Percentiles rank a stretch among this genome's conserved stretches.
Evolutionary conservation across 2,888 invertebrate species (phyloP).

Genomic region (Archips xylosteana): DNA sequence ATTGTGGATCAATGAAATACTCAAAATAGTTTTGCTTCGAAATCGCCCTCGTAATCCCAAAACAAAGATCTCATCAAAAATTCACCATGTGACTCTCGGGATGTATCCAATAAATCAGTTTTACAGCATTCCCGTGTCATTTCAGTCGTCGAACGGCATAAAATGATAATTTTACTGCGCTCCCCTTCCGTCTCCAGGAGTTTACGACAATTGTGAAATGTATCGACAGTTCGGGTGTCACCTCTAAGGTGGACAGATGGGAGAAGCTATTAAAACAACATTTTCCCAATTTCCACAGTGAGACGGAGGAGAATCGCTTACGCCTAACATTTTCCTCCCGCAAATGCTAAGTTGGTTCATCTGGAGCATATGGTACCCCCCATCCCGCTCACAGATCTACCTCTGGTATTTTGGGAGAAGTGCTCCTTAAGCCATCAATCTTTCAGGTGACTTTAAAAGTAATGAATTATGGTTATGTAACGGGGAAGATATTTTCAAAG

Average conservation of each 20-base stretch:
- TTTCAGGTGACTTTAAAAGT: constrained; percentile 71
- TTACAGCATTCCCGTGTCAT: constrained; percentile 85
- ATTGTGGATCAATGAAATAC: background rate
- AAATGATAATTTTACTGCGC: constrained; percentile 85
- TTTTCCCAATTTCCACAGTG: constrained; percentile 49
- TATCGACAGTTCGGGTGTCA: constrained; percentile 84
- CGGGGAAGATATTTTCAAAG: constrained; percentile 35
- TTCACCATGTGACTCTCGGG: constrained; percentile 81
- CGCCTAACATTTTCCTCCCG: constrained; percentile 35
- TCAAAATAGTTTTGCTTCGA: constrained; percentile 30
- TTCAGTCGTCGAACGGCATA: constrained; percentile 85
- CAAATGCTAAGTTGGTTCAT: constrained; percentile 54
- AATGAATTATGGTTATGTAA: constrained; percentile 50
- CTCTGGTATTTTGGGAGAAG: constrained; percentile 73
- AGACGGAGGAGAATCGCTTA: constrained; percentile 59
- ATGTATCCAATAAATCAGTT: constrained; percentile 85
- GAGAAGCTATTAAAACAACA: constrained; percentile 47
- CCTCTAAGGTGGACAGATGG: constrained; percentile 70
- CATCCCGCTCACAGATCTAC: constrained; percentile 53
- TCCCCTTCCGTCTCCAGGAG: constrained; percentile 82
- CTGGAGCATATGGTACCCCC: constrained; percentile 74
- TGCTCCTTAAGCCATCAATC: constrained; percentile 74
- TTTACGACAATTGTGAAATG: constrained; percentile 86
- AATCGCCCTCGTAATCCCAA: constrained; percentile 63
- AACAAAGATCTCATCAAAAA: constrained; percentile 83